A percentile compares a stretch with the other conserved stretches of the same genome.
phyloP scores from a whole-genome alignment of 2,113 vertebrate genomes.

The Laterallus jamaicensis region DNA sequence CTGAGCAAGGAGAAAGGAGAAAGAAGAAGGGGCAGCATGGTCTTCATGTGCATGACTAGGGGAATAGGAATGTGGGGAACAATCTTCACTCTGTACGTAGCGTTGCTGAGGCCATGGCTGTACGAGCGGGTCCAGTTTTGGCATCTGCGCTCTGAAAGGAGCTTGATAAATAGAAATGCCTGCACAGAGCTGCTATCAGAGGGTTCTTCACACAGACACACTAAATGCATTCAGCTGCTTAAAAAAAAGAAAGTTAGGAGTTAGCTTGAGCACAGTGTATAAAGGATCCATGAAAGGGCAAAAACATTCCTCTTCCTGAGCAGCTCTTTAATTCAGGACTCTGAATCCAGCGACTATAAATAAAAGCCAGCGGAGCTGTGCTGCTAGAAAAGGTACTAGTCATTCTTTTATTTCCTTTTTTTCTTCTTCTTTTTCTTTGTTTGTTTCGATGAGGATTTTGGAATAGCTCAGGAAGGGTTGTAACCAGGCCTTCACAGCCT shows the following conservation, averaged over 20 bases:
- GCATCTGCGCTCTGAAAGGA: neutral
- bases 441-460: neutral
- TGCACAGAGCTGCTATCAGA: neutral
- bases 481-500: neutral
- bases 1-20: neutral
- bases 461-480: neutral
- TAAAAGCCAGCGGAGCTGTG: neutral
- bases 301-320: conserved; percentile 44
- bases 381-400: neutral
- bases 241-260: neutral
- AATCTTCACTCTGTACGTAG: neutral
- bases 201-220: neutral
- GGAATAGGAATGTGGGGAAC: neutral
- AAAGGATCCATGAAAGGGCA: conserved; percentile 30
- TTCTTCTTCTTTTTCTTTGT: neutral
- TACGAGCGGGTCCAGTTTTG: neutral
- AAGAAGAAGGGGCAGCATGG: neutral
- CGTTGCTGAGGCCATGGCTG: neutral
- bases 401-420: neutral
- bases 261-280: neutral
- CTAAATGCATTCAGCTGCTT: neutral
- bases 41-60: neutral
- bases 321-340: neutral
- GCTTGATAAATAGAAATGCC: conserved; percentile 1
- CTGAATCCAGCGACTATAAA: neutral